These are phyloP conservation scores for Chiloscyllium plagiosum DNA, from an alignment of 2,113 vertebrate genomes.

Conservation along the genomic window DNA sequence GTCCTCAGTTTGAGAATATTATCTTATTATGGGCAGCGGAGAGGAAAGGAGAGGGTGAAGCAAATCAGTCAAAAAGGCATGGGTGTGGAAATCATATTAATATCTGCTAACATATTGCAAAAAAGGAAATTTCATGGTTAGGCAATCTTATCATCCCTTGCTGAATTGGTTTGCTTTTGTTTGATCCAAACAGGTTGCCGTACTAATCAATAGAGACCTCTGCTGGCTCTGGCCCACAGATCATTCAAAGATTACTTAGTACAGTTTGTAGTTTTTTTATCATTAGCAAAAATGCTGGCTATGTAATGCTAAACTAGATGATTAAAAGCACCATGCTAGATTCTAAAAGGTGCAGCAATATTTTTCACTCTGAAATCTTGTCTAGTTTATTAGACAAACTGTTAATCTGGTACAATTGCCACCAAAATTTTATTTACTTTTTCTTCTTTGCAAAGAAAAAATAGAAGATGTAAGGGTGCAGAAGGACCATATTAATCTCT, in stretches of 20 bases:
- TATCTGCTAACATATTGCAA: neutral
- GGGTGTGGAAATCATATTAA: neutral
- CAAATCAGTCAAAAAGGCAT: neutral
- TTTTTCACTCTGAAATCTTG: neutral
- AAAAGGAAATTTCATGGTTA: neutral
- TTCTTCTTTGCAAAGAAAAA: neutral
- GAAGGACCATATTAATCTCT: neutral
- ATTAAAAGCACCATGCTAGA: neutral
- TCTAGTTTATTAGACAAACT: neutral
- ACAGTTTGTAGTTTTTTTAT: neutral
- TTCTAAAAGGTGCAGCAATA: neutral
- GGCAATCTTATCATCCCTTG: neutral
- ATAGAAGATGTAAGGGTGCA: neutral
- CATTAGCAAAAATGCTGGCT: neutral
- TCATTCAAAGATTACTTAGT: neutral
- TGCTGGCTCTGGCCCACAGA: slow-evolving; percentile 13
- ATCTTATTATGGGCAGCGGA: neutral
- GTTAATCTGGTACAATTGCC: neutral
- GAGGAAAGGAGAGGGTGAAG: neutral
- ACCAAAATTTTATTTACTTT: neutral
- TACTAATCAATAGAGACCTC: slow-evolving; percentile 18
- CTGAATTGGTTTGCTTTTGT: neutral
- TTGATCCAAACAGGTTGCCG: neutral
- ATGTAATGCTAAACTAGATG: neutral
- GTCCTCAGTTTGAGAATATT: neutral